phyloP scores from a whole-genome alignment of 2,888 invertebrate species.

The Spodoptera picta region DNA sequence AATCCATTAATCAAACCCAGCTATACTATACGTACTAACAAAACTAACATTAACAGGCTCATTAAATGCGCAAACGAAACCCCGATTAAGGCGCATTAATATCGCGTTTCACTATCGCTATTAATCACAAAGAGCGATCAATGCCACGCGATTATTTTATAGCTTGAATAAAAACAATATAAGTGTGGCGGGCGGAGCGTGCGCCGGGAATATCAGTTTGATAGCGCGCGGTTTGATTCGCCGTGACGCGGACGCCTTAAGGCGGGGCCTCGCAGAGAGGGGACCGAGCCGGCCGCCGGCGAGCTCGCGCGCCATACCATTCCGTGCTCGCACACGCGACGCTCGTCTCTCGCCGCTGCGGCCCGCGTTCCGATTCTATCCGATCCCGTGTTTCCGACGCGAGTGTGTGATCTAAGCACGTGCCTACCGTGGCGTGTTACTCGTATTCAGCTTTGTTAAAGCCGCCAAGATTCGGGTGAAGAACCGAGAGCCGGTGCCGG shows the following conservation, averaged over 20 bases:
- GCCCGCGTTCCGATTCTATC: slow-evolving; percentile 62
- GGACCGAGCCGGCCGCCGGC: slow-evolving; percentile 59
- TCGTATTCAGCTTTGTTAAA: slow-evolving; percentile 71
- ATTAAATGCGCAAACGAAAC: slow-evolving; percentile 62
- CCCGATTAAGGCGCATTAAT: slow-evolving; percentile 59
- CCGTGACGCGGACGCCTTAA: slow-evolving; percentile 82
- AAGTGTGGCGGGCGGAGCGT: slow-evolving; percentile 82
- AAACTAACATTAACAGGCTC: slow-evolving; percentile 59
- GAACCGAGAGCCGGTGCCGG: slow-evolving; percentile 95
- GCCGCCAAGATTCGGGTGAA: slow-evolving; percentile 95
- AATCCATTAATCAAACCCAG: slow-evolving; percentile 51
- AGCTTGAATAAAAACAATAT: slow-evolving; percentile 86
- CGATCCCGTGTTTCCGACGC: slow-evolving; percentile 66
- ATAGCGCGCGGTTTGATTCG: slow-evolving; percentile 86
- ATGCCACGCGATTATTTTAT: slow-evolving; percentile 82
- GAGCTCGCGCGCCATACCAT: slow-evolving; percentile 73
- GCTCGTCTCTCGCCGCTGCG: slow-evolving; percentile 66
- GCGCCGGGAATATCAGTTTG: slow-evolving; percentile 85
- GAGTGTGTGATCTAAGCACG: slow-evolving; percentile 77
- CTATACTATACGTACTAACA: slow-evolving; percentile 36
- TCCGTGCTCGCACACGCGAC: slow-evolving; percentile 70
- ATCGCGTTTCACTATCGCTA: slow-evolving; percentile 67
- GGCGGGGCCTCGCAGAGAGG: slow-evolving; percentile 81
- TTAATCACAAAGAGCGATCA: slow-evolving; percentile 72
- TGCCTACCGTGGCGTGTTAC: slow-evolving; percentile 73